Evolutionary conservation across 1,140 invertebrate species (phyloP).

Genomic region (Caenorhabditis remanei): DNA sequence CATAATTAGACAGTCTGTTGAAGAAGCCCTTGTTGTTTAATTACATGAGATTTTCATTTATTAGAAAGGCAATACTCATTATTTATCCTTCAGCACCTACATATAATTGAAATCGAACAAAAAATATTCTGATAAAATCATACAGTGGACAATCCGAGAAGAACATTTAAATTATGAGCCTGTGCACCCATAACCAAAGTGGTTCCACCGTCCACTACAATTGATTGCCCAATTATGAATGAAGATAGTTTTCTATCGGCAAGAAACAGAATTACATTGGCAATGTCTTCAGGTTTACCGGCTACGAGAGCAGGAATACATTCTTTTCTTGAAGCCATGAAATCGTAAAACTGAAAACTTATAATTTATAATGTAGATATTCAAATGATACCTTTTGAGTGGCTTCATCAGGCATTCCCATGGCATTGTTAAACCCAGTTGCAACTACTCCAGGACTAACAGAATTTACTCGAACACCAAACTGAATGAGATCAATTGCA

Average conservation of each 20-base stretch:
- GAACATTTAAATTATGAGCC: background rate
- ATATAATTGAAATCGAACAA: background rate
- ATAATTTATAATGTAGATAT: background rate
- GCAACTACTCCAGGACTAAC: constrained; percentile 29
- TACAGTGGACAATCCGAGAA: background rate
- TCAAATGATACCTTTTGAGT: background rate
- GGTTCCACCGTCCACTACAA: background rate
- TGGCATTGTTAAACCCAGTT: constrained; percentile 11
- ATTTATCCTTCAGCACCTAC: no score
- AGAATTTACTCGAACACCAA: constrained; percentile 1
- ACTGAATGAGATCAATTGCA: background rate
- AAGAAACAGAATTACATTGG: background rate
- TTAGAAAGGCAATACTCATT: no score
- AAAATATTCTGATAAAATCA: background rate
- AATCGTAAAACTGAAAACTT: constrained; percentile 4
- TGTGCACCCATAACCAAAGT: constrained; percentile 2
- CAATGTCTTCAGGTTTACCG: background rate
- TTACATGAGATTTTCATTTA: no score
- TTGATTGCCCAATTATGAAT: constrained; percentile 3
- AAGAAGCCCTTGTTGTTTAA: no score
- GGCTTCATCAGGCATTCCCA: constrained; percentile 15
- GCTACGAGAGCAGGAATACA: background rate
- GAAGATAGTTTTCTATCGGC: background rate
- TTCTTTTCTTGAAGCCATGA: background rate
- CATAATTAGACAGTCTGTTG: no score